Percentiles rank a stretch among this genome's conserved stretches.
Evolutionary conservation across 2,888 invertebrate species (phyloP).

Genomic region (Creontiades dilutus): DNA sequence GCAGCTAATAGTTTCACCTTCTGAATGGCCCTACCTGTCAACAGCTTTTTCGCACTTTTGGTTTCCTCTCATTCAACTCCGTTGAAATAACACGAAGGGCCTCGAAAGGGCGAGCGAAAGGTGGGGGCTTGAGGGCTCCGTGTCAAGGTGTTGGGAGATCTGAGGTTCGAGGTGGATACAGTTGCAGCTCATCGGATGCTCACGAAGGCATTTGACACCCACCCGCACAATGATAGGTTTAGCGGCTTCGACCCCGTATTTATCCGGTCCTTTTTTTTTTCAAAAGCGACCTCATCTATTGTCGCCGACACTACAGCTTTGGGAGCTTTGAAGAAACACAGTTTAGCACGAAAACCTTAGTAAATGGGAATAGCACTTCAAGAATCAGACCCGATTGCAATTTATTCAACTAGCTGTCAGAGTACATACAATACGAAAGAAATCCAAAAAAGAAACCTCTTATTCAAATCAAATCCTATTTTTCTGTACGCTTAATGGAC

Average conservation of each 20-base stretch:
- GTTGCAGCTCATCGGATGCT: not conserved
- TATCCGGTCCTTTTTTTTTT: not conserved
- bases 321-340: not conserved
- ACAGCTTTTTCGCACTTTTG: conserved; percentile 17
- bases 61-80: not conserved
- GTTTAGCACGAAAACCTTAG: not conserved
- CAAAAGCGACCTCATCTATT: not conserved
- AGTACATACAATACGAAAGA: too few relatives aligned
- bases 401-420: too few relatives aligned
- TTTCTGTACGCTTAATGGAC: too few relatives aligned
- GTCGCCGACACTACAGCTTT: not conserved
- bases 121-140: conserved; percentile 11
- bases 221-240: not conserved
- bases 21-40: conserved; percentile 27
- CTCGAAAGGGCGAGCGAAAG: not conserved
- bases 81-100: not conserved
- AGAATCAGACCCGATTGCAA: too few relatives aligned
- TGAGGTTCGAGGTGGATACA: conserved; percentile 3
- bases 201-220: not conserved
- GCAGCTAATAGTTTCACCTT: conserved; percentile 21
- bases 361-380: too few relatives aligned
- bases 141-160: not conserved
- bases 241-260: not conserved
- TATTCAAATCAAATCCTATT: too few relatives aligned
- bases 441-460: too few relatives aligned